These are phyloP conservation scores for Hassar affinis DNA, from an alignment of 2,113 vertebrate species.

Conservation along the genomic window DNA sequence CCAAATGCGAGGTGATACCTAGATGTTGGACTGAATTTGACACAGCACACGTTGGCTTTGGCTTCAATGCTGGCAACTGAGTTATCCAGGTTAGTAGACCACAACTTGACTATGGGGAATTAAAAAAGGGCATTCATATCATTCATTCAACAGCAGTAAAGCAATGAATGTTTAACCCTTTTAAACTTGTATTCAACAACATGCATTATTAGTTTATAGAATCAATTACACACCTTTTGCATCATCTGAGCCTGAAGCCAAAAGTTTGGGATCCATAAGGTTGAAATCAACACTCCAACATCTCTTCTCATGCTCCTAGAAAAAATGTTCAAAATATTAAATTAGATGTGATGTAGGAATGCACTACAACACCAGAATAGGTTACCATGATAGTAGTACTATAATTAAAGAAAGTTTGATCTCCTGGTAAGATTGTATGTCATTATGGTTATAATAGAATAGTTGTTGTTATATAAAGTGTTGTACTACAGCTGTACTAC, in stretches of 20 bases:
- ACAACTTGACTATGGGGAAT: constrained; percentile 86
- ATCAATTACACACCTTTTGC: constrained; percentile 84
- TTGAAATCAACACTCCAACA: constrained; percentile 99
- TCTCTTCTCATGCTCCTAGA: constrained; percentile 95
- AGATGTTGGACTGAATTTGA: constrained; percentile 97
- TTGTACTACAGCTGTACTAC: too few species aligned
- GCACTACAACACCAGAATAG: background rate
- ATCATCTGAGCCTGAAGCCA: constrained; percentile 98
- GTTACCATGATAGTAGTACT: background rate
- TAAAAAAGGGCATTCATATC: constrained; percentile 8
- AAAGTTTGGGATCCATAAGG: constrained; percentile 97
- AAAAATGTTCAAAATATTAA: background rate
- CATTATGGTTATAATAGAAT: background rate
- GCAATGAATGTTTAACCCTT: background rate
- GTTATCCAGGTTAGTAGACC: constrained; percentile 98
- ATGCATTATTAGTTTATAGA: background rate
- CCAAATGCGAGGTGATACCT: constrained; percentile 97
- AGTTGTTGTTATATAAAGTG: too few species aligned
- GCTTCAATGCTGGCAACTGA: constrained; percentile 98
- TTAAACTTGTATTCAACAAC: background rate
- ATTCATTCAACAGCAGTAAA: background rate
- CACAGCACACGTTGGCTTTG: constrained; percentile 97
- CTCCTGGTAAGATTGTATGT: background rate
- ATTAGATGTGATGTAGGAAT: background rate
- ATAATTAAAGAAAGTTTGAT: background rate